Evolutionary conservation across 2,888 invertebrate genomes (phyloP).

Genomic region (Tiliacea citrago): DNA sequence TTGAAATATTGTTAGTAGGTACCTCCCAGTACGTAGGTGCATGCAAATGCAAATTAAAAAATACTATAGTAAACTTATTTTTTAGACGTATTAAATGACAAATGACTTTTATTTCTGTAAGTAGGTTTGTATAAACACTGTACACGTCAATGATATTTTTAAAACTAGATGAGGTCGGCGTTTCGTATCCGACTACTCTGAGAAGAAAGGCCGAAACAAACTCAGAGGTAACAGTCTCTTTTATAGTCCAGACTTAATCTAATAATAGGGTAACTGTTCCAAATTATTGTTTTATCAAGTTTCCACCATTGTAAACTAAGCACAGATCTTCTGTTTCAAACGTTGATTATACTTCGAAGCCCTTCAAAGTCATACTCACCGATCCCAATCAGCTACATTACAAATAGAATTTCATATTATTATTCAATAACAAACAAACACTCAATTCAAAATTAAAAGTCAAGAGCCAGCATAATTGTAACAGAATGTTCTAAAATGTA

Average conservation of each 20-base stretch:
- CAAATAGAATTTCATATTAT: constrained; percentile 35
- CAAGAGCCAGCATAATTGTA: constrained; percentile 45
- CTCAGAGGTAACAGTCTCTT: too few species aligned
- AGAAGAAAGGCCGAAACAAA: too few species aligned
- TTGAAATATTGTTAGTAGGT: background rate
- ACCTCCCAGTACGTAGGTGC: too few species aligned
- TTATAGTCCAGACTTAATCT: too few species aligned
- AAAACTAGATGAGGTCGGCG: too few species aligned
- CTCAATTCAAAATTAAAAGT: constrained; percentile 34
- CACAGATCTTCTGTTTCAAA: constrained; percentile 12
- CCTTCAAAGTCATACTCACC: constrained; percentile 10
- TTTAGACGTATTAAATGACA: too few species aligned
- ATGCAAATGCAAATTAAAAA: background rate
- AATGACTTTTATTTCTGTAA: too few species aligned
- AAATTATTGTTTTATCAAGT: background rate
- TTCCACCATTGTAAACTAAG: background rate
- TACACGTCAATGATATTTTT: too few species aligned
- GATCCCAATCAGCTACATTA: constrained; percentile 25
- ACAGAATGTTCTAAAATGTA: constrained; percentile 60
- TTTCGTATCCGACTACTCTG: too few species aligned
- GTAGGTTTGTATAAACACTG: too few species aligned
- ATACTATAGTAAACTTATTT: too few species aligned
- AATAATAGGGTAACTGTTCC: background rate
- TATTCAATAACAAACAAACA: constrained; percentile 28
- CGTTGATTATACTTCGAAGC: constrained; percentile 1